Evolutionary conservation across 2,113 vertebrate genomes (phyloP).

Genomic region (Willisornis vidua): DNA sequence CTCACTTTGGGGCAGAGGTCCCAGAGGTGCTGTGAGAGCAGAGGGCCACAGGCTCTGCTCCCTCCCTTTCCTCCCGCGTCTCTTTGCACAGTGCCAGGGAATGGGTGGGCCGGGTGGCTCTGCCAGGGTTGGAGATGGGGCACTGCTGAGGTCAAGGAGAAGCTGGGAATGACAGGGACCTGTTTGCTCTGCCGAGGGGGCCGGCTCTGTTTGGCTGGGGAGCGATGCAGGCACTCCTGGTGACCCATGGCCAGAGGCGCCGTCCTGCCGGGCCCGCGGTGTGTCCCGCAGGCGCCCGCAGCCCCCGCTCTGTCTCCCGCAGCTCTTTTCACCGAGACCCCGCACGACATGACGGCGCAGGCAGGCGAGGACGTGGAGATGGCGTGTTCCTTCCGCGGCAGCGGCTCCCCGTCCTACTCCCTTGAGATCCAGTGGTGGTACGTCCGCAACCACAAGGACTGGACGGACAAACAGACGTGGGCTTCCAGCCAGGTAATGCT

Average conservation of each 20-base stretch:
- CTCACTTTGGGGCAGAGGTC: background rate
- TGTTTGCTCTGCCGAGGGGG: rapidly evolving
- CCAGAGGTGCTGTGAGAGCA: rapidly evolving
- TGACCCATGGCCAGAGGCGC: rapidly evolving
- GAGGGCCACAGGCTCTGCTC: background rate
- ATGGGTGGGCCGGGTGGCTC: rapidly evolving
- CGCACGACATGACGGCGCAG: constrained; percentile 86
- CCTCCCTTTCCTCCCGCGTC: background rate
- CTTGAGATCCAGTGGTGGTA: constrained; percentile 99
- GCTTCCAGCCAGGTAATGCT: constrained; percentile 82
- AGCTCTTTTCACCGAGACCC: constrained; percentile 95
- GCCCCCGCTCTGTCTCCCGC: background rate
- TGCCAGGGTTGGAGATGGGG: background rate
- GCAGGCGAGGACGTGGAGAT: constrained; percentile 93
- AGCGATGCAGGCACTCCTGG: background rate
- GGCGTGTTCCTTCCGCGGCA: constrained; percentile 96
- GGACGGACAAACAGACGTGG: constrained; percentile 82
- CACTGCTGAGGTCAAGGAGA: too few species aligned
- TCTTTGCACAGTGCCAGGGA: background rate
- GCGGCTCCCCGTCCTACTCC: constrained; percentile 88
- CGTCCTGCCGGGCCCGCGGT: rapidly evolving
- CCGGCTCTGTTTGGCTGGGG: background rate
- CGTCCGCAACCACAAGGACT: constrained; percentile 82
- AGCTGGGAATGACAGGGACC: background rate
- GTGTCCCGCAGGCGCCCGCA: background rate